Evolutionary conservation across 2,888 invertebrate genomes (phyloP), one percentile per base, ranked within the genome.

Genomic region (Hydroisotoma schaefferi): DNA sequence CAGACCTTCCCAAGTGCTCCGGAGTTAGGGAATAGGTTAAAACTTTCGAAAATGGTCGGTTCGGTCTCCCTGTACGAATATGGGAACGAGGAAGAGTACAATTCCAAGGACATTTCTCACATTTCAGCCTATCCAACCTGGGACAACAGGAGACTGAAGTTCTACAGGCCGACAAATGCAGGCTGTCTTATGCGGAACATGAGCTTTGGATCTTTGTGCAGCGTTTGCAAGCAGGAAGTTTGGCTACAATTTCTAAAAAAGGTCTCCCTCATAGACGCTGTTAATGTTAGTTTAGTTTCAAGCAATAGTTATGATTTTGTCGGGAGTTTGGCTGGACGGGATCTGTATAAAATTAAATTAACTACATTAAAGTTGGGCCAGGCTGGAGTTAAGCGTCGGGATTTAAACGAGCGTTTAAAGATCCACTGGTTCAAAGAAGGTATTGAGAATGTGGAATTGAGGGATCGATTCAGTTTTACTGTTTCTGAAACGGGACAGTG

Each of bases 41-140:
- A 55, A 3, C 47, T 63, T 26, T 55, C 53, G 2, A 44, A 44
- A n/a, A 63, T 61, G 61, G 55, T 67, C 37, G 55, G 57, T 23
- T 61, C 60, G 12, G 43, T 67, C 23, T 27, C 47, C 22, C 29
- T 67, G 6, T 61, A 67, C 44, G 67, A 67, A 43, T 63, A 61
- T 49, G 67, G 67, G 25, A 27, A 27, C 5, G 59, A 60, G 20
- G 48, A 56, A 1, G 67, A 67, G 55, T 67, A 48, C 37, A 37
- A 57, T n/a, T 28, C 28, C 12, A 18, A 12, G 27, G 56, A 46
- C 4, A 61, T 57, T 27, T 26, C 6, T 15, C 29, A 58, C 48
- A 37, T 67, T 18, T 57, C 58, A 8, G 67, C 67, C 27, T 67
- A 67, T 28, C 65, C 65, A 1, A 65, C 65, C 25, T 61, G 61